Evolutionary conservation across 2,888 invertebrate species (phyloP), one percentile per base, ranked within the genome.

Genomic region (Xanthia icteritia): DNA sequence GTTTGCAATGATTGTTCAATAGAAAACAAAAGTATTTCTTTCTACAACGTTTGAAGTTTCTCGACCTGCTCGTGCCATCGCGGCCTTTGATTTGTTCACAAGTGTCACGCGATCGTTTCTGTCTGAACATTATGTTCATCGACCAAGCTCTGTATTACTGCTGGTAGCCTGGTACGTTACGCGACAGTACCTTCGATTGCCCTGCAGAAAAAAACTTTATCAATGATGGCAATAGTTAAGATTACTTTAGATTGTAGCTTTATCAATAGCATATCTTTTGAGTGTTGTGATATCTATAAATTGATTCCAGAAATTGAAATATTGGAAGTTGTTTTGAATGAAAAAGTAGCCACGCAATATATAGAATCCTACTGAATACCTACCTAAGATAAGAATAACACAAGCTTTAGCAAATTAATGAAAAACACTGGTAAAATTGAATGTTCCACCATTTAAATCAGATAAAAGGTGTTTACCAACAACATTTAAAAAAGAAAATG

Each of bases 11-110:
- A 90, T 85, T 82, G 48, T 80, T 70, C 70, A 79, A 82, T 83
- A 82, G 92, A 94, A 93, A 94, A 91, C 88, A 92, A 93, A 91
- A 92, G 91, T 92, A 73, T 84, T 91, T 90, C 89, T 91, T 91
- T 89, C 89, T 88, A 88, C 78, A 91, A 88, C 89, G 88, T 91
- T 87, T 91, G 88, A 87, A 92, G 91, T 90, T 90, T 85, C 88
- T 90, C 92, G 89, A 86, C 88, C 91, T 88, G 91, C 86, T 91
- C 89, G 94, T 93, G 88, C 94, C 94, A 93, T 94, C 94, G 91
- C 94, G 90, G 88, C 83, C 85, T 88, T 84, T 90, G 90, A 92
- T 92, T 92, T 91, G 92, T 92, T 88, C 73, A 73, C 84, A 77
- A 78, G 76, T 89, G 91, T 92, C 94, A 94, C 94, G 94, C 94